A percentile compares a stretch with the other conserved stretches of the same genome.
These are phyloP conservation scores for Halcyon malimbica DNA, from an alignment of 2,113 vertebrate genomes.

Conservation along the genomic window DNA sequence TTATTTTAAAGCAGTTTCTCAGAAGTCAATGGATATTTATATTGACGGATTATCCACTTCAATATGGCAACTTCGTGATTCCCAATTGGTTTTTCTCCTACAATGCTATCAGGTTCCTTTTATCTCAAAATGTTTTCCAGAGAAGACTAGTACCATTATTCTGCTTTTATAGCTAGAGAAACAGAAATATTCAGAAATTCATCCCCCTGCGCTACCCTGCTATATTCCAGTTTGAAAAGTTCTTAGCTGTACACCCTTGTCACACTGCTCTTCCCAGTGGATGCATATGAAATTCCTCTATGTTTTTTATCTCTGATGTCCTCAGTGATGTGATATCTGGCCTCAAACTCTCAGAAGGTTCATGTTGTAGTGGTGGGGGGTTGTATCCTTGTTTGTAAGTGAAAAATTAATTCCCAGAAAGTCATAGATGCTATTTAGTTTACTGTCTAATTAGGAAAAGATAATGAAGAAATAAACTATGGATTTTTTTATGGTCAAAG, in stretches of 20 bases:
- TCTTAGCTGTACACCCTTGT: not conserved
- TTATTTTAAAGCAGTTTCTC: constrained; percentile 27
- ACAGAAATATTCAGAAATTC: not conserved
- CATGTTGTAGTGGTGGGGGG: not conserved
- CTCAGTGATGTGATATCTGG: not conserved
- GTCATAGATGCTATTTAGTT: not conserved
- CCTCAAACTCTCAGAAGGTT: not conserved
- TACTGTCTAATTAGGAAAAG: not conserved
- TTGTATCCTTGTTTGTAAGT: not conserved
- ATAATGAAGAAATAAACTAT: not conserved
- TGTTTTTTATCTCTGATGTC: not conserved
- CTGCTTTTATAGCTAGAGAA: not conserved
- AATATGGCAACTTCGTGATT: not conserved
- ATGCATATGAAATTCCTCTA: not conserved
- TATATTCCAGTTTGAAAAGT: not conserved
- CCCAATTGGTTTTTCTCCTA: not conserved
- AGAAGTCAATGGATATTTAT: not conserved
- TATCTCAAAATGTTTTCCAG: constrained; percentile 10
- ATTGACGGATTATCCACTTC: not conserved
- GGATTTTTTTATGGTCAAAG: not conserved
- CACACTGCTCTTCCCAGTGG: not conserved
- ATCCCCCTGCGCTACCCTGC: not conserved
- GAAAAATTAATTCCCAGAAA: not conserved
- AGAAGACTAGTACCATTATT: not conserved
- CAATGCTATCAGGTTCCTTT: not conserved